phyloP scores from a whole-genome alignment of 2,113 vertebrate species.

The Callopanchax toddi region DNA sequence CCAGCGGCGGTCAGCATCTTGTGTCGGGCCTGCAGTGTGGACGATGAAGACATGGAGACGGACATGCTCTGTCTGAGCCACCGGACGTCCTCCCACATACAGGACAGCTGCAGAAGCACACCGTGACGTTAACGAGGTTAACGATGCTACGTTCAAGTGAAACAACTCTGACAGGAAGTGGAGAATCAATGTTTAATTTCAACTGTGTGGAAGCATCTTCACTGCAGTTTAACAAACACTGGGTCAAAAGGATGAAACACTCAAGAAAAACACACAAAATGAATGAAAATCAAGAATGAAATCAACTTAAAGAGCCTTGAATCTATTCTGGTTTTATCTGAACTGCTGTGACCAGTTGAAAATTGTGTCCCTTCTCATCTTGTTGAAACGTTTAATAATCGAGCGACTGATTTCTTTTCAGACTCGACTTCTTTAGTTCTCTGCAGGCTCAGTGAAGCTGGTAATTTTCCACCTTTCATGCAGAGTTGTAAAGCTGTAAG shows the following conservation, averaged over 20 bases:
- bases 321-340: too few relatives aligned
- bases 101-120: conserved; percentile 86
- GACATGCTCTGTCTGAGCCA: conserved; percentile 94
- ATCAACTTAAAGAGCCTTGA: not conserved
- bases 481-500: conserved; percentile 7
- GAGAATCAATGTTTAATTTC: not conserved
- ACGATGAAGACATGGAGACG: conserved; percentile 91
- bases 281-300: not conserved
- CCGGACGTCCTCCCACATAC: conserved; percentile 98
- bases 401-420: not conserved
- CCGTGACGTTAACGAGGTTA: not conserved
- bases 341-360: too few relatives aligned
- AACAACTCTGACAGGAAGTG: not conserved
- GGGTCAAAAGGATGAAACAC: too few relatives aligned
- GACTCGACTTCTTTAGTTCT: not conserved
- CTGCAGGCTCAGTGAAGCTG: not conserved
- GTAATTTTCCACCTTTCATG: conserved; percentile 1
- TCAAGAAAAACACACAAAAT: not conserved
- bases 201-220: too few relatives aligned
- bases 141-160: not conserved
- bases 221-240: too few relatives aligned
- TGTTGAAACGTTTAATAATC: not conserved
- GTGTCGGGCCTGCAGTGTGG: conserved; percentile 90
- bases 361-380: too few relatives aligned
- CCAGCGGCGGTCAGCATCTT: conserved; percentile 94